Evolutionary conservation across 2,797 vertebrate species (phyloP).

Genomic region (Antennarius maculatus): DNA sequence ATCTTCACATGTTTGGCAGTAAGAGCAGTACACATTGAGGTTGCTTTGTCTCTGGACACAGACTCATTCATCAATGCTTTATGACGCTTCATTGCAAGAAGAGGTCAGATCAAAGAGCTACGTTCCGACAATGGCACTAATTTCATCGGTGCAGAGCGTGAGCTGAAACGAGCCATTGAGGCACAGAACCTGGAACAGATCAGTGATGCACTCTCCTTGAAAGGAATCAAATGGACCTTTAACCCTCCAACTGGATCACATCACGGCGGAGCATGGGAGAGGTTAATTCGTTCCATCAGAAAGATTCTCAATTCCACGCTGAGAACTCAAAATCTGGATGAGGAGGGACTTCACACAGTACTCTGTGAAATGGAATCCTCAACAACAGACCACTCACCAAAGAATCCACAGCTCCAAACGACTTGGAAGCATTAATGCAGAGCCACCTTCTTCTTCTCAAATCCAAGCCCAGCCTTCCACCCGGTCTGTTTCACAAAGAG

Average conservation of each 20-base stretch:
- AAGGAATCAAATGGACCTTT: slow-evolving; percentile 4
- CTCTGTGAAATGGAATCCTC: neutral
- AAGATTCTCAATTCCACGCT: too few species aligned
- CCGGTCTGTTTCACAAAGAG: too few species aligned
- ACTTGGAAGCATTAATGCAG: neutral
- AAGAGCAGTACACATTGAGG: neutral
- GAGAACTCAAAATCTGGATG: too few species aligned
- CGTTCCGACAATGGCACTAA: neutral
- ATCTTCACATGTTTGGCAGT: neutral
- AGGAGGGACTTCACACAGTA: too few species aligned
- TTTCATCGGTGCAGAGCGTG: neutral
- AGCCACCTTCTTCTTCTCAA: too few species aligned
- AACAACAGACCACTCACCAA: neutral
- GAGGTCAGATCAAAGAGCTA: neutral
- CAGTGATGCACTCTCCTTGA: too few species aligned
- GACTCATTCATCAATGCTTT: neutral
- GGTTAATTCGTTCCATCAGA: too few species aligned
- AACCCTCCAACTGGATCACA: slow-evolving; percentile 1
- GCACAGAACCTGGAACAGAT: neutral
- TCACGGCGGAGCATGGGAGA: too few species aligned
- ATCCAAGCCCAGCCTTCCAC: too few species aligned
- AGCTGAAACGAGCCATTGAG: neutral
- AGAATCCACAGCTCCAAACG: neutral
- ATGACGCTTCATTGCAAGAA: neutral
- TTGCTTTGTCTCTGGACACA: neutral